Evolutionary conservation across 2,888 invertebrate genomes (phyloP).

Genomic region (Folsomia manolachei): DNA sequence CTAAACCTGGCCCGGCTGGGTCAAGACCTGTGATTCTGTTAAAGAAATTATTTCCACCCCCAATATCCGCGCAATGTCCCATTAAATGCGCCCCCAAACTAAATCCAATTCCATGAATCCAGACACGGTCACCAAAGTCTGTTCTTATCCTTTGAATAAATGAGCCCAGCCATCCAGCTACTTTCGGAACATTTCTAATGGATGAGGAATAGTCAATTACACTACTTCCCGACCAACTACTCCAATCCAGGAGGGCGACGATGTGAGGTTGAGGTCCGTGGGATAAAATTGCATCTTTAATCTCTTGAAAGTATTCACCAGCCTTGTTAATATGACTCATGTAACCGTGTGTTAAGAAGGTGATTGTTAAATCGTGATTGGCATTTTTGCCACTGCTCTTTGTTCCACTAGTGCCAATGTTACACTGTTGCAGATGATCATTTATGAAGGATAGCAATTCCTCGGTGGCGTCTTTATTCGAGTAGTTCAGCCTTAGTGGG

Average conservation of each 20-base stretch:
- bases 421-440: too few species aligned
- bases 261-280: background rate
- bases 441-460: background rate
- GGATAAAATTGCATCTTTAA: background rate
- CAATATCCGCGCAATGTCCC: background rate
- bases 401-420: too few species aligned
- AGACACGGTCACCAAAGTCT: background rate
- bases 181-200: background rate
- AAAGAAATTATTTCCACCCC: background rate
- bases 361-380: background rate
- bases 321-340: background rate
- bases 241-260: background rate
- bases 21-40: background rate
- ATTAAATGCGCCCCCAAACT: slow-evolving; percentile 1
- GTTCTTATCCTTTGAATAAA: background rate
- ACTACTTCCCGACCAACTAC: background rate
- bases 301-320: background rate
- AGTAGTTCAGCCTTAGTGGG: too few species aligned
- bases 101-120: slow-evolving; percentile 4
- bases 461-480: background rate
- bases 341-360: background rate
- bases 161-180: background rate
- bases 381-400: background rate
- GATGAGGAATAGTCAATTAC: background rate
- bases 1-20: background rate